Percentiles rank a stretch among this genome's conserved stretches.
These are phyloP conservation scores for Proisotoma minuta DNA, from an alignment of 2,888 invertebrate genomes.

Conservation along the genomic window DNA sequence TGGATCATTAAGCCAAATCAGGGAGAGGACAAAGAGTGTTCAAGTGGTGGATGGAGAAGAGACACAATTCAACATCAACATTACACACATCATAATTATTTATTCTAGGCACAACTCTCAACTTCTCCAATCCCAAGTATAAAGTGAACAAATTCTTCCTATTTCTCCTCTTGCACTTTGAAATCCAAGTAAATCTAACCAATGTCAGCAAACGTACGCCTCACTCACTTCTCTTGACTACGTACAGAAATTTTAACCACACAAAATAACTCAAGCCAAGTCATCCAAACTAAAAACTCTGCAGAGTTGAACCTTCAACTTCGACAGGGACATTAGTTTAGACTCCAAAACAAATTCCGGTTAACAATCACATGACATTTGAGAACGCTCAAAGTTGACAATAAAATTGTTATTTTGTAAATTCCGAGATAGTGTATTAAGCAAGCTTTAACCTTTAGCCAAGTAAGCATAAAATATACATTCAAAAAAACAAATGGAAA, in stretches of 20 bases:
- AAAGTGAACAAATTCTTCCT: conserved; percentile 30
- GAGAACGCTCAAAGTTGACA: too few relatives aligned
- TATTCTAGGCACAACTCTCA: conserved; percentile 45
- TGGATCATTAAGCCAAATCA: conserved; percentile 46
- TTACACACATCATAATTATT: conserved; percentile 29
- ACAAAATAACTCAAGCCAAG: background rate
- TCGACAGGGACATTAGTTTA: conserved; percentile 31
- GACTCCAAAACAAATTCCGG: too few relatives aligned
- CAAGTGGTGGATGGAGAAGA: conserved; percentile 36
- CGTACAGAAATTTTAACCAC: too few relatives aligned
- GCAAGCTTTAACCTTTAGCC: too few relatives aligned
- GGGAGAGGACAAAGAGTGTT: conserved; percentile 33
- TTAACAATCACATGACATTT: too few relatives aligned
- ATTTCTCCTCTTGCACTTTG: conserved; percentile 24
- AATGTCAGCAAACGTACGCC: background rate
- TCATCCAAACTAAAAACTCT: background rate
- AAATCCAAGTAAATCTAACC: conserved; percentile 14
- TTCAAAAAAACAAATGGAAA: too few relatives aligned
- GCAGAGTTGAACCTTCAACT: conserved; percentile 19
- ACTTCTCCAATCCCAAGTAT: conserved; percentile 4
- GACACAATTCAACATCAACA: conserved; percentile 34
- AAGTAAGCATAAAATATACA: too few relatives aligned
- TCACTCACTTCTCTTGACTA: conserved; percentile 8
- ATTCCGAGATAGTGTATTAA: too few relatives aligned
- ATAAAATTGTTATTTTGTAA: too few relatives aligned